A percentile compares a stretch with the other conserved stretches of the same genome.
Evolutionary conservation across 1,140 invertebrate species (phyloP).

Genomic region (Brachystomella parvula): DNA sequence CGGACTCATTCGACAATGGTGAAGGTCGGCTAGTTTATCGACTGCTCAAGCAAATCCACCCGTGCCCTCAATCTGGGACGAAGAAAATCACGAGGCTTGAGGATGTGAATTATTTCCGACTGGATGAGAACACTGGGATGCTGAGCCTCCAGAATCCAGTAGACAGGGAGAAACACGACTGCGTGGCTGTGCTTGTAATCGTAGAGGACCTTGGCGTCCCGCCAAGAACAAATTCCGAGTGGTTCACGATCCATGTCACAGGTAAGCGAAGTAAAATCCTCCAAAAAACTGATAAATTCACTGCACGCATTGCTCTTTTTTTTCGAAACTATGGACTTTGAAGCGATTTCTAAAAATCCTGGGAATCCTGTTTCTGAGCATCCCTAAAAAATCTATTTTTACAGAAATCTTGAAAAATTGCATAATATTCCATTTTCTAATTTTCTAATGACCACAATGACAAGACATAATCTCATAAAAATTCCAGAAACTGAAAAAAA

Average conservation of each 20-base stretch:
- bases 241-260: constrained; percentile 56
- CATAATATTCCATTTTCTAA: neutral
- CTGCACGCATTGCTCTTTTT: no score
- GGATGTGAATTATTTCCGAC: constrained; percentile 30
- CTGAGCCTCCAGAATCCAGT: constrained; percentile 60
- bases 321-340: no score
- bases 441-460: no score
- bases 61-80: constrained; percentile 35
- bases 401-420: neutral
- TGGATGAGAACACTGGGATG: constrained; percentile 56
- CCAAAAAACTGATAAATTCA: no score
- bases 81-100: constrained; percentile 21
- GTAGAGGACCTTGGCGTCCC: constrained; percentile 65
- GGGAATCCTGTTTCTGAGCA: no score
- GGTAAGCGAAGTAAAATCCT: no score
- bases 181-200: constrained; percentile 64
- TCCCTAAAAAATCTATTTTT: neutral
- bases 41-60: constrained; percentile 33
- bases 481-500: no score
- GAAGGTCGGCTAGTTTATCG: constrained; percentile 28
- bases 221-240: constrained; percentile 61
- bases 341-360: no score
- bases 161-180: constrained; percentile 62
- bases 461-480: no score
- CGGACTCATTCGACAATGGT: constrained; percentile 47